Conservation (phyloP, 2,888 invertebrate genomes). For the Orgyia antiqua region DNA sequence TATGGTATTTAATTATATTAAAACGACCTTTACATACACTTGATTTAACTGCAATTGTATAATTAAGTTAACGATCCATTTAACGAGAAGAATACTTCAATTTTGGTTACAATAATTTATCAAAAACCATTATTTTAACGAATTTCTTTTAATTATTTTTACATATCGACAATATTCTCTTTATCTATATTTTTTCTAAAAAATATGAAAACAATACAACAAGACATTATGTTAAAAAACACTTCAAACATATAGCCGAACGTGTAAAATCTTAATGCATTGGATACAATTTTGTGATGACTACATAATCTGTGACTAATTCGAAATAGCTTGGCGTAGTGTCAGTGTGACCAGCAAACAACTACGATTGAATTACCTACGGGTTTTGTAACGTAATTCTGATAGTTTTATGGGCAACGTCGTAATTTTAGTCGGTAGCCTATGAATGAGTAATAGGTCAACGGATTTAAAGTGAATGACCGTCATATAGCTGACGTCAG, state of each 20-base stretch:
- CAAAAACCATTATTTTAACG: constrained; percentile 52
- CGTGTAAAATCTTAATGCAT: constrained; percentile 52
- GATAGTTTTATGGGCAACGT: no score
- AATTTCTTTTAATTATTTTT: constrained; percentile 42
- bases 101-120: constrained; percentile 65
- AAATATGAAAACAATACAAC: constrained; percentile 75
- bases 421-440: no score
- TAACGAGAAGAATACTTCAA: constrained; percentile 62
- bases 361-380: no score
- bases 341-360: constrained; percentile 33
- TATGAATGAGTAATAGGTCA: no score
- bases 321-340: constrained; percentile 53
- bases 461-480: no score
- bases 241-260: constrained; percentile 62
- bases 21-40: constrained; percentile 55
- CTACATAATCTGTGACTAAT: constrained; percentile 64
- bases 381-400: no score
- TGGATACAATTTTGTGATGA: constrained; percentile 69
- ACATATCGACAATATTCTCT: constrained; percentile 57
- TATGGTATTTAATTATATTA: constrained; percentile 57
- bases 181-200: constrained; percentile 60
- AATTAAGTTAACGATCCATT: constrained; percentile 62
- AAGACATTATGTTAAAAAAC: constrained; percentile 60
- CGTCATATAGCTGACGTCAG: no score
- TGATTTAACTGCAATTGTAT: constrained; percentile 63